phyloP scores from a whole-genome alignment of 1,140 invertebrate species.

The Lasioglossum baleicum region DNA sequence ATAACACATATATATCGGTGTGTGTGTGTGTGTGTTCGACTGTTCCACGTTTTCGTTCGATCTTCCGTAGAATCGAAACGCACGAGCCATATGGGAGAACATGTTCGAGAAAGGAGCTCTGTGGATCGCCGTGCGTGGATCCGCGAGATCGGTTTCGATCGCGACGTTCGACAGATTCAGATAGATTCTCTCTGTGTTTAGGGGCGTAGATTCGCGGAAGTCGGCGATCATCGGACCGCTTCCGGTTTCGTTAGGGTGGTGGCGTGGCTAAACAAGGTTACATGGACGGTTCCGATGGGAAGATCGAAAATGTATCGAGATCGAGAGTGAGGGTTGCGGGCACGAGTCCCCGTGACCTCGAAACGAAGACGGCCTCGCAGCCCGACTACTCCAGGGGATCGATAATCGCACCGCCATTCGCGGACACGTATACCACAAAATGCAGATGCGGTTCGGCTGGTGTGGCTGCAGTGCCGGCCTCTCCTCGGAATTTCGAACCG shows the following conservation, averaged over 20 bases:
- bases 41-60: too few relatives aligned
- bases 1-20: too few relatives aligned
- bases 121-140: background rate
- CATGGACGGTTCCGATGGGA: too few relatives aligned
- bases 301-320: slow-evolving; percentile 45
- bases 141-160: too few relatives aligned
- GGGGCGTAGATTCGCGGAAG: background rate
- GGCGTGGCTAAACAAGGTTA: too few relatives aligned
- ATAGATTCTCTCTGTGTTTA: too few relatives aligned
- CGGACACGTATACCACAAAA: slow-evolving; percentile 36
- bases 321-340: slow-evolving; percentile 60
- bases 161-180: too few relatives aligned
- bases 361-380: slow-evolving; percentile 55
- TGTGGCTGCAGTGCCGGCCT: slow-evolving; percentile 9
- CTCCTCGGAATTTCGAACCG: too few relatives aligned
- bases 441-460: slow-evolving; percentile 49
- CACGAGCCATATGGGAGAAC: too few relatives aligned
- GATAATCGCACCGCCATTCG: slow-evolving; percentile 65
- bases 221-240: background rate
- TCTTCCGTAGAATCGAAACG: too few relatives aligned
- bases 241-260: background rate
- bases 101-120: too few relatives aligned
- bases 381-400: slow-evolving; percentile 55
- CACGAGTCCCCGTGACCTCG: slow-evolving; percentile 70
- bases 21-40: too few relatives aligned